These are phyloP conservation scores for Sylvia atricapilla DNA, from an alignment of 2,113 vertebrate species.

Conservation along the genomic window DNA sequence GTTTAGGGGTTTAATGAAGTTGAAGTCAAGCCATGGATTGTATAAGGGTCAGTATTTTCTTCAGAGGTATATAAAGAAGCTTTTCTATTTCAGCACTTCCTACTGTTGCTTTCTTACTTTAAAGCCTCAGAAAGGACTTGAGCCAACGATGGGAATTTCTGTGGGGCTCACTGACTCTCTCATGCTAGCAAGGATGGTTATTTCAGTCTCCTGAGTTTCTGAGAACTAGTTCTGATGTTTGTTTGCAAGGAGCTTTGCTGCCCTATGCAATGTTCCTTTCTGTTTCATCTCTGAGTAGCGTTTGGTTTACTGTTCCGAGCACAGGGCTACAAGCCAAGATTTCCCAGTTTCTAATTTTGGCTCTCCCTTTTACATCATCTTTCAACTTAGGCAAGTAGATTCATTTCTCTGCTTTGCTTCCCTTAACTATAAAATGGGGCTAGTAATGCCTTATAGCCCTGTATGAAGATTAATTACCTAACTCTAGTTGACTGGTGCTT, in stretches of 20 bases:
- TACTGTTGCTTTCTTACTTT: background rate
- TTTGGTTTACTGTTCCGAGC: constrained; percentile 5
- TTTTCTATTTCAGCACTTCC: constrained; percentile 8
- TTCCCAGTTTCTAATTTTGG: constrained; percentile 48
- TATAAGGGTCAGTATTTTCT: constrained; percentile 9
- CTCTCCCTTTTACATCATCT: constrained; percentile 28
- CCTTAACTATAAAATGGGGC: constrained; percentile 20
- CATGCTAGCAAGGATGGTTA: background rate
- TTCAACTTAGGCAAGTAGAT: constrained; percentile 34
- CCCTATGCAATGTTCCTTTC: background rate
- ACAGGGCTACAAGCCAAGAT: constrained; percentile 32
- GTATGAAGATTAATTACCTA: constrained; percentile 57
- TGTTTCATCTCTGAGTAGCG: background rate
- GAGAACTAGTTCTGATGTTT: constrained; percentile 24
- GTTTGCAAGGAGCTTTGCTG: constrained; percentile 16
- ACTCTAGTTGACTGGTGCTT: constrained; percentile 45
- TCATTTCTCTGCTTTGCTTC: constrained; percentile 31
- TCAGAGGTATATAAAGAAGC: background rate
- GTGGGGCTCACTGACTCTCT: background rate
- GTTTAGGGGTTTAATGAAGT: constrained; percentile 30
- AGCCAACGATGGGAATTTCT: background rate
- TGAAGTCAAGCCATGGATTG: background rate
- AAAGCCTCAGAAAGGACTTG: background rate
- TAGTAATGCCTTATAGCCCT: constrained; percentile 23
- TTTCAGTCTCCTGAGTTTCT: background rate